Percentiles rank a stretch among this genome's conserved stretches.
Conservation (phyloP, 2,888 invertebrate genomes). For the Elgonia sp. region DNA sequence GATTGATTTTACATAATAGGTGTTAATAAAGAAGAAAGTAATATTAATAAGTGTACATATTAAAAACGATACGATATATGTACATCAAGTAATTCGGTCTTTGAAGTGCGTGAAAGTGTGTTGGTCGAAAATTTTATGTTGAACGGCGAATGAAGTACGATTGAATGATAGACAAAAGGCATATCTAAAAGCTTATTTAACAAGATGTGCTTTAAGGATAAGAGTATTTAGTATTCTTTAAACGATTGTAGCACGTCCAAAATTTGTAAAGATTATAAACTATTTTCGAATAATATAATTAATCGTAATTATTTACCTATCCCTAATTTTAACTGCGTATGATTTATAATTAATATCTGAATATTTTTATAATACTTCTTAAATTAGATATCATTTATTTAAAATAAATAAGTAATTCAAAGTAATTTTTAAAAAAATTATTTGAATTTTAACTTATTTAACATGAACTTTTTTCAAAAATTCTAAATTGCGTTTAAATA, state of each 20-base stretch:
- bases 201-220: constrained; percentile 66
- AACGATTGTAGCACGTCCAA: constrained; percentile 70
- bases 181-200: constrained; percentile 63
- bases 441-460: too few species aligned
- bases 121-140: constrained; percentile 64
- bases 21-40: too few species aligned
- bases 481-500: too few species aligned
- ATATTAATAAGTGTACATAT: constrained; percentile 72
- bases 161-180: constrained; percentile 69
- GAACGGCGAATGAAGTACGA: constrained; percentile 73
- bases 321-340: too few species aligned
- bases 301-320: constrained; percentile 13
- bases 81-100: constrained; percentile 65
- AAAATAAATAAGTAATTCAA: too few species aligned
- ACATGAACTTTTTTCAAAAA: too few species aligned
- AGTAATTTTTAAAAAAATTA: too few species aligned
- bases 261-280: constrained; percentile 76
- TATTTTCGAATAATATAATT: constrained; percentile 73
- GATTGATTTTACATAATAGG: too few species aligned
- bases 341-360: too few species aligned
- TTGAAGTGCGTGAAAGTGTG: constrained; percentile 66
- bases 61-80: constrained; percentile 60
- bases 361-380: too few species aligned
- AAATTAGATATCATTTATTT: too few species aligned
- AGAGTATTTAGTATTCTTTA: constrained; percentile 70